Evolutionary conservation across 2,113 vertebrate species (phyloP).

Genomic region (Xiphophorus maculatus): DNA sequence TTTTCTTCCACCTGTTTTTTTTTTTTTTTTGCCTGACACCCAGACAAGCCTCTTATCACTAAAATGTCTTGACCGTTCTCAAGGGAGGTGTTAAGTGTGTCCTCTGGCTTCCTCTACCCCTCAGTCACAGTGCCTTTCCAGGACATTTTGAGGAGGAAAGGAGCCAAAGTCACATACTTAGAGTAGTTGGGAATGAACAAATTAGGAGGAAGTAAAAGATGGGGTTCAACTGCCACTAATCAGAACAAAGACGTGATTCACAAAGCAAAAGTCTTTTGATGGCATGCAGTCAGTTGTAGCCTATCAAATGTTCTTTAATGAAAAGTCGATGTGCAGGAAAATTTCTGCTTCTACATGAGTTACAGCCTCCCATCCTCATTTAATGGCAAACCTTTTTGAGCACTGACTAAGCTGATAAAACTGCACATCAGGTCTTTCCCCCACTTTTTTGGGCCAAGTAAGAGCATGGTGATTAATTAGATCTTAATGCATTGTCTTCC

Average conservation of each 20-base stretch:
- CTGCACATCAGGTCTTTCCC: slow-evolving; percentile 45
- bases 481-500: slow-evolving; percentile 67
- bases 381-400: slow-evolving; percentile 48
- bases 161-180: slow-evolving; percentile 39
- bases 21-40: slow-evolving; percentile 56
- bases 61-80: slow-evolving; percentile 80
- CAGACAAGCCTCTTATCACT: slow-evolving; percentile 76
- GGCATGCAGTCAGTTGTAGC: slow-evolving; percentile 9
- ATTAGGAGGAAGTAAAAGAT: not conserved
- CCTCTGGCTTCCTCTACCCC: slow-evolving; percentile 56
- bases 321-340: slow-evolving; percentile 54
- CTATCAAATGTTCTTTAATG: slow-evolving; percentile 34
- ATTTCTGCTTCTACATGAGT: slow-evolving; percentile 58
- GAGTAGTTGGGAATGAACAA: slow-evolving; percentile 17
- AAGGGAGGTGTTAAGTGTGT: slow-evolving; percentile 72
- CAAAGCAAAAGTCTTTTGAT: slow-evolving; percentile 25
- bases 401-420: slow-evolving; percentile 47
- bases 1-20: no score
- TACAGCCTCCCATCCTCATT: slow-evolving; percentile 33
- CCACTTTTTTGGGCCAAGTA: slow-evolving; percentile 46
- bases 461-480: slow-evolving; percentile 71
- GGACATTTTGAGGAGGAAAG: slow-evolving; percentile 35
- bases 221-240: slow-evolving; percentile 22
- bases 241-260: slow-evolving; percentile 31
- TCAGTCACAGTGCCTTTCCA: slow-evolving; percentile 40